Evolutionary conservation across 92 coral and sea anemone species (phyloP).

Genomic region (Umimayanthus chanpuru): DNA sequence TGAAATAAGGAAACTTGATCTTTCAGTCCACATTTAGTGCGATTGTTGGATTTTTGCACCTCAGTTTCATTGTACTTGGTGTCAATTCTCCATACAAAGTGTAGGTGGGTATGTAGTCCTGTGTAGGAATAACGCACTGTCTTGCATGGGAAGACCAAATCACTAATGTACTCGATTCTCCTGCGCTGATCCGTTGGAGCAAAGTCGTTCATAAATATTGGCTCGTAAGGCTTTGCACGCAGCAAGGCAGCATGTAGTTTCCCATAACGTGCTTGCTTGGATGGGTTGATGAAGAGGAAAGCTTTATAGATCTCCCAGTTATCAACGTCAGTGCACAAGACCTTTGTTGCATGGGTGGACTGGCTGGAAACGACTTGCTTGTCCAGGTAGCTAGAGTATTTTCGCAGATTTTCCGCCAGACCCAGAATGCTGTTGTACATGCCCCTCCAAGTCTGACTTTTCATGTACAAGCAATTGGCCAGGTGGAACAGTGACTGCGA

Average conservation of each 20-base stretch:
- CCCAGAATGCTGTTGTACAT: not conserved
- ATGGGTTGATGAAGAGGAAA: slow-evolving; percentile 25
- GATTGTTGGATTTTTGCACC: slow-evolving; percentile 11
- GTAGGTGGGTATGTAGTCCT: slow-evolving; percentile 46
- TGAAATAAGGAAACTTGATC: slow-evolving; percentile 18
- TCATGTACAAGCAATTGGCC: slow-evolving; percentile 42
- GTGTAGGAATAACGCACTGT: slow-evolving; percentile 42
- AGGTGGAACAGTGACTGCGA: slow-evolving; percentile 45
- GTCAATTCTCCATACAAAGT: slow-evolving; percentile 49
- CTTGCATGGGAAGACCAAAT: slow-evolving; percentile 45
- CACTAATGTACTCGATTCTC: slow-evolving; percentile 34
- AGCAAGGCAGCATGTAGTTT: slow-evolving; percentile 45
- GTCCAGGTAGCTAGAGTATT: slow-evolving; percentile 42
- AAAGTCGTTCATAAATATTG: slow-evolving; percentile 43
- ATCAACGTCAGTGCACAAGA: slow-evolving; percentile 37
- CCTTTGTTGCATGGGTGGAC: slow-evolving; percentile 39
- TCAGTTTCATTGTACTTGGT: slow-evolving; percentile 18
- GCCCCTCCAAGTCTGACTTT: slow-evolving; percentile 46
- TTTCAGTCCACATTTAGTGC: slow-evolving; percentile 13
- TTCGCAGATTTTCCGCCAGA: slow-evolving; percentile 43
- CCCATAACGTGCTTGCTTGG: slow-evolving; percentile 41
- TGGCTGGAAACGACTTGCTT: slow-evolving; percentile 29
- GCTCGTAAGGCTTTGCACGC: slow-evolving; percentile 40
- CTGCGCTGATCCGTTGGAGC: slow-evolving; percentile 47
- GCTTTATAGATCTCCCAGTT: slow-evolving; percentile 44